Evolutionary conservation across 2,888 invertebrate species (phyloP).

Genomic region (Auanema freiburgensis): DNA sequence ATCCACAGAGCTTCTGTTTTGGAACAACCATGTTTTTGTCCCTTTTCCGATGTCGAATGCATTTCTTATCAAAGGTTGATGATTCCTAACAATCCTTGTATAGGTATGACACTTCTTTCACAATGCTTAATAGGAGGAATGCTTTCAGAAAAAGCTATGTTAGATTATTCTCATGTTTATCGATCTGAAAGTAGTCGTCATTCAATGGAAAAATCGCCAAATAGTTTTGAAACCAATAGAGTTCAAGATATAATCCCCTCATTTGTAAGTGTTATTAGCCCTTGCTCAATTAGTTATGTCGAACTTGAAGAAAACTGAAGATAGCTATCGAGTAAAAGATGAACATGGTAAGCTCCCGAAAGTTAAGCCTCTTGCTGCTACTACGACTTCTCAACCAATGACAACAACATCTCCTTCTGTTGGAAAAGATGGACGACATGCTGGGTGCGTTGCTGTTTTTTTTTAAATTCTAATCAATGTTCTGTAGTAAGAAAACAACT

Average conservation of each 20-base stretch:
- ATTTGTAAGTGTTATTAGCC: not conserved
- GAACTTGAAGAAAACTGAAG: too few relatives aligned
- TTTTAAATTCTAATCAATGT: too few relatives aligned
- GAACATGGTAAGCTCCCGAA: too few relatives aligned
- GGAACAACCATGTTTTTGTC: conserved; percentile 59
- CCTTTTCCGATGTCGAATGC: conserved; percentile 47
- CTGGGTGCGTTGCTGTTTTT: too few relatives aligned
- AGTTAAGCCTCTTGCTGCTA: too few relatives aligned
- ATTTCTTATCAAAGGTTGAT: conserved; percentile 42
- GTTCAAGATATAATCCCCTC: conserved; percentile 11
- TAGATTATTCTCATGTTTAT: conserved; percentile 36
- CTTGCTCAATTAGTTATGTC: too few relatives aligned
- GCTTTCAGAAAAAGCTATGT: conserved; percentile 40
- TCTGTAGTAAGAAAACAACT: conserved; percentile 2
- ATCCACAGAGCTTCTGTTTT: conserved; percentile 50
- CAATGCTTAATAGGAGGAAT: conserved; percentile 6
- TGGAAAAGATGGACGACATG: not conserved
- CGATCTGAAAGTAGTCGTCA: conserved; percentile 22
- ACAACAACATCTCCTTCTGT: not conserved
- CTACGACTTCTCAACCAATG: not conserved
- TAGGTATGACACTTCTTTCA: conserved; percentile 27
- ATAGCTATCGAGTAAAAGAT: too few relatives aligned
- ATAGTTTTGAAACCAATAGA: conserved; percentile 15
- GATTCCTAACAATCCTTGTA: conserved; percentile 59
- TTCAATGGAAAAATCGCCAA: not conserved